Conservation (phyloP, 2,113 vertebrate species). For the Poecile atricapillus region DNA sequence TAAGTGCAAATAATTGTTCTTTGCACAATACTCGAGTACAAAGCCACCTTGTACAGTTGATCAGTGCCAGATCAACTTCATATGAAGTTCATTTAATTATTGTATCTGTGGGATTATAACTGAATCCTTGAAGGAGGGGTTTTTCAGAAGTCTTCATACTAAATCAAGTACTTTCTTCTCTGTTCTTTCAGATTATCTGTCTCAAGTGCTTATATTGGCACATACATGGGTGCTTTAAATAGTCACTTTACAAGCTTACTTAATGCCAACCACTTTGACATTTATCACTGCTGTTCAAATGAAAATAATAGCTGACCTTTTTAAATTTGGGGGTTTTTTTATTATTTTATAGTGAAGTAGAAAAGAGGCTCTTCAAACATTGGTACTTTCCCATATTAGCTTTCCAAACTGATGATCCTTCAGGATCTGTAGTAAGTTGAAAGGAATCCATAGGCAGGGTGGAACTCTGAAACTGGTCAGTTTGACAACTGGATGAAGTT, state of each 20-base stretch:
- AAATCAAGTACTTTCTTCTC: neutral
- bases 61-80: neutral
- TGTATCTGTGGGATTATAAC: neutral
- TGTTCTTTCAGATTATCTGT: neutral
- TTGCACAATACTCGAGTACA: neutral
- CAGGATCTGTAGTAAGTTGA: neutral
- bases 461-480: neutral
- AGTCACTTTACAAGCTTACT: conserved; percentile 7
- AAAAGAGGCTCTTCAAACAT: neutral
- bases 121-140: neutral
- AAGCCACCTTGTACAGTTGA: neutral
- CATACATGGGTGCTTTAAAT: neutral
- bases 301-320: conserved; percentile 29
- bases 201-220: neutral
- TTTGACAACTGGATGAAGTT: neutral
- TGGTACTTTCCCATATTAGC: neutral
- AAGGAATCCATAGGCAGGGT: neutral
- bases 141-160: neutral
- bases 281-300: conserved; percentile 3
- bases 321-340: neutral
- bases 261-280: conserved; percentile 2
- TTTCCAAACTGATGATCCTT: neutral
- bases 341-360: neutral
- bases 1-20: neutral
- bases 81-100: neutral